Evolutionary conservation across 2,113 vertebrate species (phyloP).

Genomic region (Charina bottae): DNA sequence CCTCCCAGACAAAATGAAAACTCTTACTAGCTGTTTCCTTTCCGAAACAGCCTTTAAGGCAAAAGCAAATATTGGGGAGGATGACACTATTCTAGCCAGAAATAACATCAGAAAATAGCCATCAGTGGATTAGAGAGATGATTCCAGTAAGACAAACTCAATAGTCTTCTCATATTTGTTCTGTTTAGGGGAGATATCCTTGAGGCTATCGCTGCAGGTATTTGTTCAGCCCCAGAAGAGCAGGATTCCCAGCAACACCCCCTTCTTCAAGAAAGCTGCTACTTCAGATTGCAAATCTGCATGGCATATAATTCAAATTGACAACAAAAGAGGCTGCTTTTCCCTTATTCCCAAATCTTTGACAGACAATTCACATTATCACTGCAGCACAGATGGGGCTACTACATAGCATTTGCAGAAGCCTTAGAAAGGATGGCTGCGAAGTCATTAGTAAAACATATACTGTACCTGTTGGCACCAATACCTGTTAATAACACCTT

Average conservation of each 20-base stretch:
- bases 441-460: not conserved
- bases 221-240: not conserved
- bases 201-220: rapidly evolving
- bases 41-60: not conserved
- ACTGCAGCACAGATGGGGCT: not conserved
- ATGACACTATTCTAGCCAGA: not conserved
- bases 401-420: constrained; percentile 1
- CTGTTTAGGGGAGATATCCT: not conserved
- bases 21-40: not conserved
- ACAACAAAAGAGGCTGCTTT: not conserved
- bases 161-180: not conserved
- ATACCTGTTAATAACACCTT: not conserved
- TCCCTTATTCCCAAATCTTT: not conserved
- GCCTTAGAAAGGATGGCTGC: rapidly evolving
- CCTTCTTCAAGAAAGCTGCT: rapidly evolving
- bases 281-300: not conserved
- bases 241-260: not conserved
- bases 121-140: not conserved
- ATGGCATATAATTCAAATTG: not conserved
- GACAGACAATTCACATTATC: not conserved
- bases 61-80: not conserved
- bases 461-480: not conserved
- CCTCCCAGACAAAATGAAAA: not conserved
- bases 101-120: not conserved
- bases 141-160: not conserved